Conservation (phyloP, 2,113 vertebrate species). For the Oostethus manadensis region DNA sequence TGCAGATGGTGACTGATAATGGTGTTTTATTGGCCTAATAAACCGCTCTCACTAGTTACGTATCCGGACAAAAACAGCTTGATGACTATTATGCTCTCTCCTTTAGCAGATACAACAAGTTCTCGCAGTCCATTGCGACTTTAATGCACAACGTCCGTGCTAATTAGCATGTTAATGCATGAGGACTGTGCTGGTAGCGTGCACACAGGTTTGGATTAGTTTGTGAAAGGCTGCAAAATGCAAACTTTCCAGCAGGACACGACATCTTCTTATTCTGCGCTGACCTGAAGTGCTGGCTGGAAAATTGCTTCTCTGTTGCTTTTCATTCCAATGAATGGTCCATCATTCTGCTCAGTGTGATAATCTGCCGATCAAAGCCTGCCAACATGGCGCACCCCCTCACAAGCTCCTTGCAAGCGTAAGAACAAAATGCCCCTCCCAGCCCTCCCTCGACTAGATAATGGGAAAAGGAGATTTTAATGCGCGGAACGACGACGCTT, state of each 20-base stretch:
- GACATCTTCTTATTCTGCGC: slow-evolving; percentile 16
- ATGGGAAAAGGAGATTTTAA: slow-evolving; percentile 48
- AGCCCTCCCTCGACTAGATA: slow-evolving; percentile 31
- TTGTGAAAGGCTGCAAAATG: slow-evolving; percentile 17
- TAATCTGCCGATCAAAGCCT: slow-evolving; percentile 46
- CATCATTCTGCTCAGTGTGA: slow-evolving; percentile 19
- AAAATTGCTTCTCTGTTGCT: slow-evolving; percentile 21
- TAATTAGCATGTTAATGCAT: slow-evolving; percentile 1
- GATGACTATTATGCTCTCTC: not conserved
- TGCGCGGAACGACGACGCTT: slow-evolving; percentile 32
- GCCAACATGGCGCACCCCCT: slow-evolving; percentile 27
- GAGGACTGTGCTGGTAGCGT: not conserved
- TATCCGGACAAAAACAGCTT: not conserved
- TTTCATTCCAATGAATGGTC: slow-evolving; percentile 13
- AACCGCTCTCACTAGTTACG: not conserved
- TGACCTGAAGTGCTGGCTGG: slow-evolving; percentile 38
- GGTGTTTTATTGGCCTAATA: slow-evolving; percentile 8
- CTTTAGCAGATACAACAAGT: not conserved
- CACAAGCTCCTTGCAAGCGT: slow-evolving; percentile 39
- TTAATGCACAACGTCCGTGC: not conserved
- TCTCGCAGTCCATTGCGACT: not conserved
- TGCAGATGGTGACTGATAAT: slow-evolving; percentile 1
- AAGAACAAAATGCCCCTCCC: slow-evolving; percentile 41
- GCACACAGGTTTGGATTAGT: not conserved
- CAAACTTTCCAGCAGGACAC: slow-evolving; percentile 22